Base-by-base conservation (phyloP, 2,888 invertebrate species). In the Pristionchus mayeri region DNA sequence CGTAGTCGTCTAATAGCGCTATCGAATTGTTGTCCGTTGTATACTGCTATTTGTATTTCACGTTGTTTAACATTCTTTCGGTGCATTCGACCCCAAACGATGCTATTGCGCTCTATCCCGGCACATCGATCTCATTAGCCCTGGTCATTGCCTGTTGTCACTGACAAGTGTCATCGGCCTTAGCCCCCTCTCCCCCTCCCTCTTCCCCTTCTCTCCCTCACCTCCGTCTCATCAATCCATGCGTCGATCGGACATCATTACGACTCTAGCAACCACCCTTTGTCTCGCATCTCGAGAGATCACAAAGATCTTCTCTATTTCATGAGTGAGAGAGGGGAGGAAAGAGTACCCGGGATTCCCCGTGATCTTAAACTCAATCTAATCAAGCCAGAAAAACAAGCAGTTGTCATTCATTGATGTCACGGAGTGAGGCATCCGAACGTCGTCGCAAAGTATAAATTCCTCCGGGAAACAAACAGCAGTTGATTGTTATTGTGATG, bases 181-280 rank as follows among this genome's bases (percentile, higher is more conserved):
- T 71, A 24, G n/a, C n/a, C n/a, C n/a, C n/a, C n/a, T n/a, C 24
- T 71, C 30, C 18, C 30, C 24, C 24, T 37, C 37, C 24, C 67
- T 71, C 44, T 67, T 4, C 30, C 71, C 24, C 21, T 34, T 24
- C 40, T 24, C 63, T 63, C 63, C 34, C 34, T 40, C 67, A 13
- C n/a, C 34, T 34, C 34, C 18, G 6, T 71, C 67, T 16, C 67
- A 71, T 71, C 67, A 71, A 71, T 71, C 67, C 67, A 71, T 71
- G 67, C 18, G 40, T 11, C 44, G 44, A 54, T 54, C 21, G 40
- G 67, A 40, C 40, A 71, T n/a, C n/a, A 71, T 71, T 71, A 71
- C 67, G 67, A 40, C 67, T 71, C 60, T 34, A n/a, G n/a, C n/a
- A n/a, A n/a, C n/a, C n/a, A 16, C 4, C 60, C 13, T 63, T 21